Evolutionary conservation across 2,113 vertebrate genomes (phyloP).

Genomic region (Cheilinus undulatus): DNA sequence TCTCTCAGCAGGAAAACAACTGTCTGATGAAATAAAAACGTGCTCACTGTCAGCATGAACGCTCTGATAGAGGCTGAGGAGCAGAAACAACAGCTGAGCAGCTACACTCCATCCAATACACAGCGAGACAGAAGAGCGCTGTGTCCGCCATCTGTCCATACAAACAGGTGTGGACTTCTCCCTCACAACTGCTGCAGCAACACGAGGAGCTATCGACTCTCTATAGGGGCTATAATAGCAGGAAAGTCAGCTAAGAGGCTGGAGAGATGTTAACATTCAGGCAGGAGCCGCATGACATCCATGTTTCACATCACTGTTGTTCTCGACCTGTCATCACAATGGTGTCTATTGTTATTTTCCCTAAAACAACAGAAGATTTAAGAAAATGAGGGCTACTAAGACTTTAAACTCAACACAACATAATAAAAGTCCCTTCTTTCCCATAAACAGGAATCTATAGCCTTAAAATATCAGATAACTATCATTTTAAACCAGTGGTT

Average conservation of each 20-base stretch:
- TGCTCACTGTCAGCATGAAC: background rate
- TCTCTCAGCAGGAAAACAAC: slow-evolving; percentile 26
- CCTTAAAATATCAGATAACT: too few relatives aligned
- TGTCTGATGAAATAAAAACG: slow-evolving; percentile 42
- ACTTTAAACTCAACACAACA: too few relatives aligned
- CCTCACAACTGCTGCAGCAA: slow-evolving; percentile 42
- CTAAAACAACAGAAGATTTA: too few relatives aligned
- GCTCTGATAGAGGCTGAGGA: slow-evolving; percentile 24
- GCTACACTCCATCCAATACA: background rate
- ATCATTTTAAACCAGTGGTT: too few relatives aligned
- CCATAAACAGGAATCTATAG: too few relatives aligned
- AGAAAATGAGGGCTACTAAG: too few relatives aligned
- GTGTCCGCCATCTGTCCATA: slow-evolving; percentile 49
- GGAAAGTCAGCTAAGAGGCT: background rate
- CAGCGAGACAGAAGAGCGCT: slow-evolving; percentile 26
- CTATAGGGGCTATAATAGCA: background rate
- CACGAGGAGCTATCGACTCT: background rate
- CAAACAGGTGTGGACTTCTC: slow-evolving; percentile 55
- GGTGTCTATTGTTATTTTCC: too few relatives aligned
- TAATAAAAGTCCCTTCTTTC: too few relatives aligned
- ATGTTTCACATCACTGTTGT: too few relatives aligned
- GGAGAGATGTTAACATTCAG: too few relatives aligned
- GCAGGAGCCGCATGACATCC: too few relatives aligned
- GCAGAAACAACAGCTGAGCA: slow-evolving; percentile 41
- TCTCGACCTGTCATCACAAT: too few relatives aligned